Evolutionary conservation across 2,888 invertebrate genomes (phyloP).

Genomic region (Melanostoma scalare): DNA sequence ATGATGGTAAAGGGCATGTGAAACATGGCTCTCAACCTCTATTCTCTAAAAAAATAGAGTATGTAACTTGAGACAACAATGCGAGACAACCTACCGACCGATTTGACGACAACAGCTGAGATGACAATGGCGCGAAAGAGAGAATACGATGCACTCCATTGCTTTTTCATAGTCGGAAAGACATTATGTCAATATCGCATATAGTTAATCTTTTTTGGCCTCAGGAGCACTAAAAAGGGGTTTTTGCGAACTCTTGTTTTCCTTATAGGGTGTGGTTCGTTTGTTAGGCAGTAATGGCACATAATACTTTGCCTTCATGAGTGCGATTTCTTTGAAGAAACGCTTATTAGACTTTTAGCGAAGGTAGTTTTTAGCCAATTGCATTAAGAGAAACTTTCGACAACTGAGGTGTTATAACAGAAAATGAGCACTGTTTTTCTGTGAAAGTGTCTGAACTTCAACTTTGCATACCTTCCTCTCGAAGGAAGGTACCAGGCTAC

Average conservation of each 20-base stretch:
- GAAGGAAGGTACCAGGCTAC: too few species aligned
- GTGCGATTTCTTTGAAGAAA: too few species aligned
- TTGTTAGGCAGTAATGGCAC: too few species aligned
- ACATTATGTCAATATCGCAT: conserved; percentile 71
- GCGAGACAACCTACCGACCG: conserved; percentile 6
- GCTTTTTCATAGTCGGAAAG: conserved; percentile 58
- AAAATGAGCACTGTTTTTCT: too few species aligned
- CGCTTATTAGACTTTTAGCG: too few species aligned
- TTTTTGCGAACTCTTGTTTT: neutral
- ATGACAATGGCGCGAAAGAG: conserved; percentile 4
- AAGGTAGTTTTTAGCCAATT: too few species aligned
- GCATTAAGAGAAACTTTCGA: too few species aligned
- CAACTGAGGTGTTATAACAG: too few species aligned
- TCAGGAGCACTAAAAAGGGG: conserved; percentile 45
- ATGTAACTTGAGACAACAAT: conserved; percentile 48
- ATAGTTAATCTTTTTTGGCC: conserved; percentile 67
- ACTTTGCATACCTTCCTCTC: too few species aligned
- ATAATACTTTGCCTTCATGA: too few species aligned
- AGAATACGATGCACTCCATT: conserved; percentile 58
- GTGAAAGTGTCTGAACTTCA: too few species aligned
- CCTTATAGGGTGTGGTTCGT: conserved; percentile 5
- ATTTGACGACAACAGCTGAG: conserved; percentile 19
- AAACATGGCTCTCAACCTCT: conserved; percentile 29
- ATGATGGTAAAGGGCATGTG: conserved; percentile 41
- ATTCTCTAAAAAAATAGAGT: neutral